Evolutionary conservation across 2,113 vertebrate genomes (phyloP).

Genomic region (Campylomormyrus numenius): DNA sequence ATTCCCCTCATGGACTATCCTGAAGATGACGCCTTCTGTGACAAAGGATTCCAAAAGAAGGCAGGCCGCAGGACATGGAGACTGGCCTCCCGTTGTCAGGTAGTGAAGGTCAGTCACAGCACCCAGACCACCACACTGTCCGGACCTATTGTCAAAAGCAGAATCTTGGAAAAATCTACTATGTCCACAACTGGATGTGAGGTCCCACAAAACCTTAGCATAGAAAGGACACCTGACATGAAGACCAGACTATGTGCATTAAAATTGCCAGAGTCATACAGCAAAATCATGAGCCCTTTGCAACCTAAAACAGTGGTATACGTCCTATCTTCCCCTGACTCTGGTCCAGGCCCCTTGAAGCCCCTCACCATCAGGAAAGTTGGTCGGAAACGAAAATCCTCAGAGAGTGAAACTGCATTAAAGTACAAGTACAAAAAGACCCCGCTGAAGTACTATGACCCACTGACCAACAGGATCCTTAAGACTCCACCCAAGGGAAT

Average conservation of each 20-base stretch:
- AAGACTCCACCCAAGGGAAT: slow-evolving; percentile 57
- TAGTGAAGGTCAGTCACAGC: slow-evolving; percentile 74
- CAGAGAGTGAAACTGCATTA: slow-evolving; percentile 49
- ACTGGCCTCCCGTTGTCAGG: slow-evolving; percentile 74
- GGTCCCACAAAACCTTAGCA: slow-evolving; percentile 22
- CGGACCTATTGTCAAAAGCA: slow-evolving; percentile 60
- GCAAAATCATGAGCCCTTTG: slow-evolving; percentile 67
- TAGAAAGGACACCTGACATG: slow-evolving; percentile 60
- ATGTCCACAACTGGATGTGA: not conserved
- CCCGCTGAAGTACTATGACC: slow-evolving; percentile 69
- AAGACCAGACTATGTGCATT: slow-evolving; percentile 57
- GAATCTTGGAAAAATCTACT: slow-evolving; percentile 33
- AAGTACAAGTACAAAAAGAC: slow-evolving; percentile 73
- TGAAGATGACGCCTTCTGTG: slow-evolving; percentile 38
- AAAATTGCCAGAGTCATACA: slow-evolving; percentile 63
- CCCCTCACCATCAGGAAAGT: slow-evolving; percentile 38
- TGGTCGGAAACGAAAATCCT: slow-evolving; percentile 50
- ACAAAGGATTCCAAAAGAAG: slow-evolving; percentile 37
- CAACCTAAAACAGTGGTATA: slow-evolving; percentile 73
- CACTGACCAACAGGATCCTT: slow-evolving; percentile 65
- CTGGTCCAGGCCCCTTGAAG: slow-evolving; percentile 48
- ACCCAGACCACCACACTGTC: slow-evolving; percentile 68
- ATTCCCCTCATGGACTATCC: slow-evolving; percentile 51
- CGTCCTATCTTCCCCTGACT: slow-evolving; percentile 68
- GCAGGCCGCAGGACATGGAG: slow-evolving; percentile 55